These are phyloP conservation scores for Plotosus lineatus DNA, from an alignment of 2,113 vertebrate genomes.

Conservation along the genomic window DNA sequence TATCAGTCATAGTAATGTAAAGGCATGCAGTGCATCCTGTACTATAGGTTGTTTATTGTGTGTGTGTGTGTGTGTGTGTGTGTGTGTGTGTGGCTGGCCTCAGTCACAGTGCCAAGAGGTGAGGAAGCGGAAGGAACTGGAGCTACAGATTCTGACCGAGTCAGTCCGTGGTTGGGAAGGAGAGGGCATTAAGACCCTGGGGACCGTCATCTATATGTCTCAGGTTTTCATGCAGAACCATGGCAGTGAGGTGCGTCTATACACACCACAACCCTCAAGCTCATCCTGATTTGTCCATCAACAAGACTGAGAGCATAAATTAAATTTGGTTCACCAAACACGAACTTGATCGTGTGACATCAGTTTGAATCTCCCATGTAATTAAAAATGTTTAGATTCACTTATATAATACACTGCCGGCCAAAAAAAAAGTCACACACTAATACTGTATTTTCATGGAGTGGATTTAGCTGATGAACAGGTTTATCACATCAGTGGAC, in stretches of 20 bases:
- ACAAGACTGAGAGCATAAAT: no score
- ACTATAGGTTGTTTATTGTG: not conserved
- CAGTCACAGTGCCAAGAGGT: constrained; percentile 92
- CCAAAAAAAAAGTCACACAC: no score
- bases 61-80: not conserved
- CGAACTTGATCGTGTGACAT: constrained; percentile 1
- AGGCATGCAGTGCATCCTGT: not conserved
- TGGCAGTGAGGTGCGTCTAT: constrained; percentile 82
- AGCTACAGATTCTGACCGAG: constrained; percentile 91
- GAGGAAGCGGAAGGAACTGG: constrained; percentile 91
- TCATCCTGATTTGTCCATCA: not conserved
- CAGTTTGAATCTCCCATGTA: not conserved
- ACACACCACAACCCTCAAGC: not conserved
- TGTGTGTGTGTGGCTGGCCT: constrained; percentile 27
- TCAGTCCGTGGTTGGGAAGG: constrained; percentile 95
- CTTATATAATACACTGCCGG: no score
- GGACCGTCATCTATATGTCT: constrained; percentile 89
- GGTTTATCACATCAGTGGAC: no score
- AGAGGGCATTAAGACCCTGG: constrained; percentile 87
- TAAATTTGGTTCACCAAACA: no score
- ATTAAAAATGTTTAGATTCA: no score
- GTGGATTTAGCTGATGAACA: no score
- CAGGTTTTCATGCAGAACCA: constrained; percentile 85
- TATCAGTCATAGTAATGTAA: constrained; percentile 14
- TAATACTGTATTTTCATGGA: no score